A percentile compares a stretch with the other conserved stretches of the same genome.
phyloP scores from a whole-genome alignment of 2,888 invertebrate species.

The Gnatocerus cornutus region DNA sequence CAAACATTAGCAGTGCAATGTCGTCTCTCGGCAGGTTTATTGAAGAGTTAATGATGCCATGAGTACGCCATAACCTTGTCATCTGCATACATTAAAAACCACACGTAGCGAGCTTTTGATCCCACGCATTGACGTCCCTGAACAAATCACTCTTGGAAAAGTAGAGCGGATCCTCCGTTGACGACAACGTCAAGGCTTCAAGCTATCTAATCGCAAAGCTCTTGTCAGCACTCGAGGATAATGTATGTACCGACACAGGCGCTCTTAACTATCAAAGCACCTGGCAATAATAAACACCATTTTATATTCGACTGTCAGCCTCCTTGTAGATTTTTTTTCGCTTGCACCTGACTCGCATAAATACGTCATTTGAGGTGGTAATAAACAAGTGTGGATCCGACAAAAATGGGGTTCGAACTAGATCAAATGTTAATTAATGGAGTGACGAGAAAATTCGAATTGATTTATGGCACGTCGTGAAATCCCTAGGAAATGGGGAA shows the following conservation, averaged over 20 bases:
- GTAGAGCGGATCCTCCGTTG: slow-evolving; percentile 31
- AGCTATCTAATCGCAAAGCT: slow-evolving; percentile 46
- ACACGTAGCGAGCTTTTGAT: slow-evolving; percentile 53
- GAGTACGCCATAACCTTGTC: slow-evolving; percentile 58
- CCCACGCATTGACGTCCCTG: slow-evolving; percentile 53
- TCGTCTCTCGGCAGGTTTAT: slow-evolving; percentile 57
- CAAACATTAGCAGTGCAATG: slow-evolving; percentile 57
- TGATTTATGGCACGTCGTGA: slow-evolving; percentile 20
- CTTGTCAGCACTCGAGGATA: slow-evolving; percentile 48
- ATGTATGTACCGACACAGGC: slow-evolving; percentile 29
- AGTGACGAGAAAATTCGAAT: slow-evolving; percentile 13
- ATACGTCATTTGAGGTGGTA: slow-evolving; percentile 33
- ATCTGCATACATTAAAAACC: slow-evolving; percentile 58
- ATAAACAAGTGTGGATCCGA: slow-evolving; percentile 27
- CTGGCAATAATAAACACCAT: slow-evolving; percentile 51
- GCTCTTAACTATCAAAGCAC: slow-evolving; percentile 49
- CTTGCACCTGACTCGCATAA: slow-evolving; percentile 50
- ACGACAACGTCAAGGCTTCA: slow-evolving; percentile 26
- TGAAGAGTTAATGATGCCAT: slow-evolving; percentile 59
- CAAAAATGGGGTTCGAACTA: slow-evolving; percentile 15
- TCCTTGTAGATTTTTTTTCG: slow-evolving; percentile 25
- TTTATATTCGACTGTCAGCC: slow-evolving; percentile 48
- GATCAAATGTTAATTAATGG: slow-evolving; percentile 29
- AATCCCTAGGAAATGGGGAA: slow-evolving; percentile 21
- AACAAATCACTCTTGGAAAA: slow-evolving; percentile 43